Evolutionary conservation across 2,113 vertebrate species (phyloP).

Genomic region (Peromyscus maniculatus): DNA sequence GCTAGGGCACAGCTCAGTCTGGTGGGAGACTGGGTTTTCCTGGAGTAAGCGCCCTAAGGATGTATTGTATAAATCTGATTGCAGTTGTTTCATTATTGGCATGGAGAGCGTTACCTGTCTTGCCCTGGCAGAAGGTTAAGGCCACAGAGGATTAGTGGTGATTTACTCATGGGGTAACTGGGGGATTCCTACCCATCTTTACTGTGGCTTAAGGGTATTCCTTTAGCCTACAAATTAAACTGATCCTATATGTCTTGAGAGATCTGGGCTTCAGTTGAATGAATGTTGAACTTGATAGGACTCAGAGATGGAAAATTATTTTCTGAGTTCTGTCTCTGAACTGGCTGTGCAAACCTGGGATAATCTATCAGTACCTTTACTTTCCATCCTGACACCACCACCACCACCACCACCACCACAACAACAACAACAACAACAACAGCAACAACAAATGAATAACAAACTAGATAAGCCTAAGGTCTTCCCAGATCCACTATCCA

Average conservation of each 20-base stretch:
- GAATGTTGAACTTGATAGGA: neutral
- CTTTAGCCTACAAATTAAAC: neutral
- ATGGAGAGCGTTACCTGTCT: neutral
- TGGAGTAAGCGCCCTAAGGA: neutral
- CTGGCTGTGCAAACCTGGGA: neutral
- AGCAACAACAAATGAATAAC: neutral
- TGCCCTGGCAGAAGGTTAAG: slow-evolving; percentile 16
- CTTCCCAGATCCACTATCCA: neutral
- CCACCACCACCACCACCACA: neutral
- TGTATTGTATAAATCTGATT: neutral
- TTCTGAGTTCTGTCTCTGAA: slow-evolving; percentile 4
- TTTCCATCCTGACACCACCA: neutral
- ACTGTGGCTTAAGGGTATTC: neutral
- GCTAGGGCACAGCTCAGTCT: neutral
- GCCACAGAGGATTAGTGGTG: neutral
- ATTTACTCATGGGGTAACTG: neutral
- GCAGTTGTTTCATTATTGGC: neutral
- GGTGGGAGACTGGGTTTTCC: neutral
- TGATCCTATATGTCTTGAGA: neutral
- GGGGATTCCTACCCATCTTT: neutral
- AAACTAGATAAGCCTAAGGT: neutral
- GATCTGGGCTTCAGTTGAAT: neutral
- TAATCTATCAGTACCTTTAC: neutral
- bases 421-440: no score
- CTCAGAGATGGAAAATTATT: neutral